Evolutionary conservation across 2,888 invertebrate genomes (phyloP).

Genomic region (Cetonia aurata): DNA sequence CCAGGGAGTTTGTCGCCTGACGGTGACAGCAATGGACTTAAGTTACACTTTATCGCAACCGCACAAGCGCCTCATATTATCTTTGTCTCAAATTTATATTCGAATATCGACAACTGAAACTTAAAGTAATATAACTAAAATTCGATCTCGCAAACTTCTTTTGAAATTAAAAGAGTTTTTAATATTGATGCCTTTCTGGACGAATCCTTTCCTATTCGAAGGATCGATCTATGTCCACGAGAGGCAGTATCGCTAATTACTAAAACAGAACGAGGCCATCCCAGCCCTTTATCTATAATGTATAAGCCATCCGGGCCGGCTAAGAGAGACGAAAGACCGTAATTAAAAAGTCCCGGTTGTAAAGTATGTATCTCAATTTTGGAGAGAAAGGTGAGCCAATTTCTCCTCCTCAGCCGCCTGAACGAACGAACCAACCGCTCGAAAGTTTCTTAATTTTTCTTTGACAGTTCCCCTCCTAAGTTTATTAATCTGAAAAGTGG

Average conservation of each 20-base stretch:
- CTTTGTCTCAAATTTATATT: too few relatives aligned
- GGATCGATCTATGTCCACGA: too few relatives aligned
- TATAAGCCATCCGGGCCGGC: neutral
- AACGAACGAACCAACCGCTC: conserved; percentile 40
- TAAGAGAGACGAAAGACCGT: neutral
- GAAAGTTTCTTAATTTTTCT: conserved; percentile 60
- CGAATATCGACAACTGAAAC: too few relatives aligned
- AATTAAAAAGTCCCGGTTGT: conserved; percentile 17
- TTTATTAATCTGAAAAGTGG: conserved; percentile 57
- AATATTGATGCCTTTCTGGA: too few relatives aligned
- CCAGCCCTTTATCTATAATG: conserved; percentile 5
- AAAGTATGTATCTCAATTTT: conserved; percentile 18
- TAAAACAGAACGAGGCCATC: neutral
- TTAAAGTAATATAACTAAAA: too few relatives aligned
- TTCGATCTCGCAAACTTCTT: too few relatives aligned
- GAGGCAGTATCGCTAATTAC: conserved; percentile 2
- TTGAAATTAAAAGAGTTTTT: too few relatives aligned
- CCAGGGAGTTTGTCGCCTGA: too few relatives aligned
- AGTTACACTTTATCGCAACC: too few relatives aligned
- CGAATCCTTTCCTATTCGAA: too few relatives aligned
- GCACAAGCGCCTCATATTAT: too few relatives aligned
- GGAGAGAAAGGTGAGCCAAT: conserved; percentile 9
- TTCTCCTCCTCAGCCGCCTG: neutral
- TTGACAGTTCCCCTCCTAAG: conserved; percentile 57
- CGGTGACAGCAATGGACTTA: too few relatives aligned